Evolutionary conservation across 2,888 invertebrate species (phyloP), one percentile per base, ranked within the genome.

Genomic region (Unio delphinus): DNA sequence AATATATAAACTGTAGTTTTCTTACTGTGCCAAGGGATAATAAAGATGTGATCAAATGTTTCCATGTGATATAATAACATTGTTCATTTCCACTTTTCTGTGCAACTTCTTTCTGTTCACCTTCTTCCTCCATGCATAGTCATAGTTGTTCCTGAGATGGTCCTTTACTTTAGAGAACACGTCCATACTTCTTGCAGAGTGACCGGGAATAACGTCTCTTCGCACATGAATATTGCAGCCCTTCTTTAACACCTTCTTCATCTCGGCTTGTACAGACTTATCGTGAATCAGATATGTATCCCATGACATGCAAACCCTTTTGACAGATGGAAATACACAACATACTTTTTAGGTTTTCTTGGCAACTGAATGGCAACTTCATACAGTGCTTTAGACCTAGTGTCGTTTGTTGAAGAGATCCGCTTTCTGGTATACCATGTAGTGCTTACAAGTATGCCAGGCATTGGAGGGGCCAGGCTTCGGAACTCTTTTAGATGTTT

Each of bases 71-170:
- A 72, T 65, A 18, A 72, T 34, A 4, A 58, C 59, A 34, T 45
- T 60, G 26, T 67, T 67, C n/a, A 34, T 65, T n/a, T 65, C 59
- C 45, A 72, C 58, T 34, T 60, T 67, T 55, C 71, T 64, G 34
- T 65, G 68, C 6, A 1, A n/a, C 26, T 68, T 23, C 34, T 55
- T 18, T n/a, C 18, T n/a, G 7, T 55, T 18, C 54, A 26, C 17
- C 23, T 45, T 18, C 28, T 61, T 18, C 18, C 30, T 61, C 83
- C 83, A 83, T 8, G 83, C 83, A 72, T 80, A 83, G 61, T 83
- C 81, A 72, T 76, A 80, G 61, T 70, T 69, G 11, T 76, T 67
- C 54, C 65, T 62, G 4, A 82, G 60, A 59, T 74, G 71, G 20
- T 68, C 69, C 61, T 69, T 58, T 0, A 71, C 78, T 62, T 69